Evolutionary conservation across 1,140 invertebrate genomes (phyloP), one percentile per base, ranked within the genome.

Genomic region (Apocrypta bakeri): DNA sequence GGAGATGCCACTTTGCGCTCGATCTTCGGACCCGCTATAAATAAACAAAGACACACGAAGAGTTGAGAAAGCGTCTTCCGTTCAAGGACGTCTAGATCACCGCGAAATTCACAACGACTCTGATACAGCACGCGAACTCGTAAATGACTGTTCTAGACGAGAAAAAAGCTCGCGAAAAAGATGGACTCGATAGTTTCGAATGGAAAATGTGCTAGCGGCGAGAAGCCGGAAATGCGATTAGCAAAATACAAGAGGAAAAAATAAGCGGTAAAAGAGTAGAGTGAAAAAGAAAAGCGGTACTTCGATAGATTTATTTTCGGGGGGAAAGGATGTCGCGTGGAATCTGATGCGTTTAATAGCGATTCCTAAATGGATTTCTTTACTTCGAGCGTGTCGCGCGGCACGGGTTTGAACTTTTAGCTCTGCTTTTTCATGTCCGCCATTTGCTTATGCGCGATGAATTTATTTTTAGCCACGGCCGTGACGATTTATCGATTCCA

Each of bases 311-410:
- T 9, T 37, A 37, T 37, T 37, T 37, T 37, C 33, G 56, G n/a
- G 8, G 37, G 11, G 61, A 77, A 78, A 78, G 68, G 29, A 25
- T 33, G 68, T 78, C 25, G 17, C 66, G 40, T 24, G n/a, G 64
- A 69, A 71, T 79, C 71, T 68, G 68, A 78, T 78, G 76, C 56
- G 63, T 66, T 77, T 77, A 77, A 56, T 37, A 25, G 73, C 74
- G 61, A 64, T 29, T 64, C 25, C 31, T 31, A 63, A 64, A 17
- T 64, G 33, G 63, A 78, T 78, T 78, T 78, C 66, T 78, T 24
- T 24, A 25, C 63, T 12, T 64, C 25, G 63, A 61, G 63, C 64
- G 33, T 8, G 31, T 42, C 40, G 63, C 27, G 40, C 9, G 21
- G 63, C 11, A 12, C 8, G 21, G 63, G 31, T 27, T 68, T 77